Percentiles rank a stretch among this genome's conserved stretches.
Evolutionary conservation across 2,113 vertebrate species (phyloP).

Genomic region (Zootoca vivipara): DNA sequence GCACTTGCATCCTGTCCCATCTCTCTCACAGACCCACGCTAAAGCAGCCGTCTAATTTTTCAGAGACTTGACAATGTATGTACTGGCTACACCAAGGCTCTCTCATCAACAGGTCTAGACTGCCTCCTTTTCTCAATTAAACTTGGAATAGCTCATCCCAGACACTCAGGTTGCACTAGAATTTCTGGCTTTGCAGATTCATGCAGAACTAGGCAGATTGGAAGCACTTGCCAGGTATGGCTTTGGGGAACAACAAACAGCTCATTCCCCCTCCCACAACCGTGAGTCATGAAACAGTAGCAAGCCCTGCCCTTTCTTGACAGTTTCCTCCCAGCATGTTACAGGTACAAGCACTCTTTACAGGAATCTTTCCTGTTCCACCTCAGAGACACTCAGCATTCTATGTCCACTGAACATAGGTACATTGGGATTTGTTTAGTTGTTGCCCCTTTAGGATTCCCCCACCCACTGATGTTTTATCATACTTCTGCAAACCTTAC

Average conservation of each 20-base stretch:
- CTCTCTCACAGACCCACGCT: background rate
- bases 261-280: background rate
- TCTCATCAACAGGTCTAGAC: background rate
- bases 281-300: background rate
- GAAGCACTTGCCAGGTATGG: background rate
- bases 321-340: rapidly evolving
- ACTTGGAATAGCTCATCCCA: background rate
- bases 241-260: constrained; percentile 3
- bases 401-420: too few species aligned
- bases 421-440: too few species aligned
- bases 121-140: background rate
- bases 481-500: too few species aligned
- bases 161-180: background rate
- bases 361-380: background rate
- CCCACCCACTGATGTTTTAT: too few species aligned
- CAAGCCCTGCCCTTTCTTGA: background rate
- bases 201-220: background rate
- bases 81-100: background rate
- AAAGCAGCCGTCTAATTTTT: background rate
- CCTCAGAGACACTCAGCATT: too few species aligned
- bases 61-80: too few species aligned
- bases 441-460: too few species aligned
- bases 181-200: constrained; percentile 22
- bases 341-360: rapidly evolving
- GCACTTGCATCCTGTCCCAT: too few species aligned